These are phyloP conservation scores for Mirounga angustirostris DNA, from an alignment of 2,113 vertebrate genomes.

Conservation along the genomic window DNA sequence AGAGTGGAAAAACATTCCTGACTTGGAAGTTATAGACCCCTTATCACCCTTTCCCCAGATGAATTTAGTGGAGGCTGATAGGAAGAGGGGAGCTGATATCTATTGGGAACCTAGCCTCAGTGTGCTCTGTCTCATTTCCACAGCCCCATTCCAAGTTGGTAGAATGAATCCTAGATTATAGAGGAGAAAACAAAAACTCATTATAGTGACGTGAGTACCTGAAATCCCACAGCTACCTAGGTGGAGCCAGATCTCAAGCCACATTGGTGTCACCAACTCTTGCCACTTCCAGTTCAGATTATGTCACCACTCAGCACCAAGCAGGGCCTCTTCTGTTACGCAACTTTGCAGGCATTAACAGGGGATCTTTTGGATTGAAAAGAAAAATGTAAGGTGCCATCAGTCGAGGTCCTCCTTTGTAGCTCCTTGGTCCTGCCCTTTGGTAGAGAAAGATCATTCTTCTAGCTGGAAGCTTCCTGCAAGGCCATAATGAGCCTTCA, in stretches of 20 bases:
- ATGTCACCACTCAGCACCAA: neutral
- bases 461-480: neutral
- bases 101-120: neutral
- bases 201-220: accelerated
- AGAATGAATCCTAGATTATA: neutral
- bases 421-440: neutral
- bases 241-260: neutral
- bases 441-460: neutral
- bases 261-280: neutral
- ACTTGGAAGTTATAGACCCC: neutral
- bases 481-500: neutral
- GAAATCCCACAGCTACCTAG: neutral
- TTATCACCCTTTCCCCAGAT: neutral
- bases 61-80: neutral
- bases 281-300: neutral
- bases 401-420: neutral
- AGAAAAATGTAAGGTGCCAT: conserved; percentile 57
- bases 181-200: neutral
- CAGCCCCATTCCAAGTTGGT: neutral
- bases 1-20: neutral
- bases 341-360: neutral
- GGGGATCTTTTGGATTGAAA: conserved; percentile 48
- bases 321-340: neutral
- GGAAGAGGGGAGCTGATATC: neutral
- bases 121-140: neutral